Percentiles rank a stretch among this genome's conserved stretches.
These are phyloP conservation scores for Sebastes cheni DNA, from an alignment of 2,797 vertebrate genomes.

Conservation along the genomic window DNA sequence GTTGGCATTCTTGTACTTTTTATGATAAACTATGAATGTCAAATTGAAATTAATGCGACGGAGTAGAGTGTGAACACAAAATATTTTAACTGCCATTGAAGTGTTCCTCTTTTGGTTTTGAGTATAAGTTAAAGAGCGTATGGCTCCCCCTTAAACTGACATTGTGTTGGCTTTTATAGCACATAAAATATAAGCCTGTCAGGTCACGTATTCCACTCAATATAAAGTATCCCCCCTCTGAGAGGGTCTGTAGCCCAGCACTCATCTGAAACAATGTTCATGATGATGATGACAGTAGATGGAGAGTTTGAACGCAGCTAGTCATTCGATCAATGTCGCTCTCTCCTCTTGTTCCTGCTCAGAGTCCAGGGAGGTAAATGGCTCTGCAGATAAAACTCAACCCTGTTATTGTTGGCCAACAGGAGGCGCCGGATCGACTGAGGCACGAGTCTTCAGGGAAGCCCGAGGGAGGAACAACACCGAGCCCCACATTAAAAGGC, in stretches of 20 bases:
- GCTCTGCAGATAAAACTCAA: conserved; percentile 94
- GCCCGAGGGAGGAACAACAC: conserved; percentile 94
- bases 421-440: conserved; percentile 97
- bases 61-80: conserved; percentile 47
- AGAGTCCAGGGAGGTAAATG: conserved; percentile 89
- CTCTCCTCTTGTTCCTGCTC: too few relatives aligned
- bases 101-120: conserved; percentile 49
- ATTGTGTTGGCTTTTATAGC: conserved; percentile 53
- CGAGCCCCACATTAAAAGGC: conserved; percentile 98
- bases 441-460: conserved; percentile 98
- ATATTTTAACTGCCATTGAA: conserved; percentile 50
- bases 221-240: conserved; percentile 6
- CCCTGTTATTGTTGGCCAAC: conserved; percentile 97
- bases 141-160: conserved; percentile 22
- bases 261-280: conserved; percentile 52
- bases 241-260: conserved; percentile 3
- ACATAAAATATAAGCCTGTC: conserved; percentile 41
- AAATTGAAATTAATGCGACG: conserved; percentile 50
- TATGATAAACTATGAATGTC: conserved; percentile 45
- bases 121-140: background rate
- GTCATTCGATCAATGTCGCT: conserved; percentile 80
- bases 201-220: conserved; percentile 35
- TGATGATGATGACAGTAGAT: conserved; percentile 40
- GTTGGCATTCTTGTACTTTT: conserved; percentile 50
- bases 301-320: conserved; percentile 55